Base-by-base conservation (phyloP, 1,140 invertebrate genomes). In the Bemisia tabaci region DNA sequence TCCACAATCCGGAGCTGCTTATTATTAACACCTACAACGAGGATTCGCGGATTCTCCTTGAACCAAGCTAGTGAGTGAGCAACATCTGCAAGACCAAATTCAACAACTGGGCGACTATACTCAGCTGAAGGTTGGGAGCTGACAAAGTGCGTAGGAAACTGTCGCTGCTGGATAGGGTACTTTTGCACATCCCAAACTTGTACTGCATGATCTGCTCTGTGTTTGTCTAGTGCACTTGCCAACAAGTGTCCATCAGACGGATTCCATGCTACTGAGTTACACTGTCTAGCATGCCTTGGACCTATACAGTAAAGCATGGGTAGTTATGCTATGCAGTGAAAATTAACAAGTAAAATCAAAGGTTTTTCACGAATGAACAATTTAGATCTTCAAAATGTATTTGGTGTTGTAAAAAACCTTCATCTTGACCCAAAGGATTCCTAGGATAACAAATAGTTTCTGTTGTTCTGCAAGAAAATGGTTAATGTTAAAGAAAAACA, bases 1-100 rank as follows among this genome's bases (percentile, higher is more conserved):
- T 97, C 95, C 75, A 91, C 90, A n/a, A 97, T 82, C 78, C 91
- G 91, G 5, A 97, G 84, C 71, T 88, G 85, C 72, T 95, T 95
- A 68, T 88, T 85, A 78, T 92, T 95, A 80, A 94, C 89, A 12
- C 92, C 93, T 24, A 89, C 84, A 11, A 93, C 84, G 2, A 97
- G 79, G 22, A 87, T 85, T 70, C 87, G 85, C 1, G 84, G 79
- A 66, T 88, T 83, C 66, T 83, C 83, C 60, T 84, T 82, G 68
- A 94, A 88, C 94, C 94, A 97, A 65, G 87, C 83, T 25, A 95
- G 78, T 22, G 90, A 94, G 76, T 93, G 87, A 22, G 87, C 84
- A 0, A 86, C 86, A 77, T 97, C 94, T 1, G 87, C 88, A 1
- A 87, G 77, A 17, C 89, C 90, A 75, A 87, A 81, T 64, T 75